Evolutionary conservation across 2,888 invertebrate species (phyloP).

Genomic region (Heterodera filipjevi): DNA sequence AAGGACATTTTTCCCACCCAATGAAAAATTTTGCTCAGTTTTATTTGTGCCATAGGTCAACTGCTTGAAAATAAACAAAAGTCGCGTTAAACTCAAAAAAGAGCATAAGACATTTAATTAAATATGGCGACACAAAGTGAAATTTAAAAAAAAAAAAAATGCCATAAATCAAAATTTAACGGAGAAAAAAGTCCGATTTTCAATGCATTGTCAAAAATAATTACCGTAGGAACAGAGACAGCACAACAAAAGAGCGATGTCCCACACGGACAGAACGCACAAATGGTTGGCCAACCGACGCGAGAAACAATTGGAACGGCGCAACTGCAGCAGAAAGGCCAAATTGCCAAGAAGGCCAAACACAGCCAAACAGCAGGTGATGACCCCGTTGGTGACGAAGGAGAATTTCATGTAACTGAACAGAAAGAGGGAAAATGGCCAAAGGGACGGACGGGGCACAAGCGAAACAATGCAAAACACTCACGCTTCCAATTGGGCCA

Average conservation of each 20-base stretch:
- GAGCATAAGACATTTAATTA: no score
- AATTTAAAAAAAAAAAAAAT: no score
- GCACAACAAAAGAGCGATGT: slow-evolving; percentile 54
- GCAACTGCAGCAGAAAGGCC: slow-evolving; percentile 46
- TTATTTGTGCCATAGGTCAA: no score
- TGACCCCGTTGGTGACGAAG: slow-evolving; percentile 53
- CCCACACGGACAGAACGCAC: slow-evolving; percentile 61
- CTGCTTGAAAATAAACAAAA: no score
- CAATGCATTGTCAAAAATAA: not conserved
- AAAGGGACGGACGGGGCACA: not conserved
- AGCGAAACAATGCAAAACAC: not conserved
- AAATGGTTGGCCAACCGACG: slow-evolving; percentile 59
- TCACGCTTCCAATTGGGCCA: slow-evolving; percentile 45
- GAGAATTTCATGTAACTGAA: slow-evolving; percentile 47
- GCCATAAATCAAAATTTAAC: no score
- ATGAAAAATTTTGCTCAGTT: no score
- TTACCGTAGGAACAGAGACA: slow-evolving; percentile 56
- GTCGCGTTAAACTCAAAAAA: no score
- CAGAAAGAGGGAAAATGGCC: not conserved
- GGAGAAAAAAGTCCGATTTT: no score
- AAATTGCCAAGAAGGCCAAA: slow-evolving; percentile 58
- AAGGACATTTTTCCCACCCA: no score
- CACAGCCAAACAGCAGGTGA: slow-evolving; percentile 53
- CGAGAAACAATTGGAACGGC: slow-evolving; percentile 57
- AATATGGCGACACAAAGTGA: no score